Conservation (phyloP, 1,140 invertebrate genomes). For the Drusus annulatus region DNA sequence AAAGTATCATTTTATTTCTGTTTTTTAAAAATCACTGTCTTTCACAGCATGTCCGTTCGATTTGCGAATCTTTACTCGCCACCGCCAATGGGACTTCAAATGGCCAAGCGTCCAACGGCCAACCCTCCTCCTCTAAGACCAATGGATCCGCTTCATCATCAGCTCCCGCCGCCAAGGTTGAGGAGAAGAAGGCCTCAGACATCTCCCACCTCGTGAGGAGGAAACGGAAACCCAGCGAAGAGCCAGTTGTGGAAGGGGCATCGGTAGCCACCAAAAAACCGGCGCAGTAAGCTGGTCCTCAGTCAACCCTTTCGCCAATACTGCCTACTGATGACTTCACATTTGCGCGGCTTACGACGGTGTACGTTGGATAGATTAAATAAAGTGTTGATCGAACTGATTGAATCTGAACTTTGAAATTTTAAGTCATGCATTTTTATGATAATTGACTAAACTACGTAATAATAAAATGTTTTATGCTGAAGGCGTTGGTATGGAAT, state of each 20-base stretch:
- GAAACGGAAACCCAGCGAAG: conserved; percentile 78
- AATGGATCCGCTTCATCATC: conserved; percentile 61
- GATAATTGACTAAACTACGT: too few relatives aligned
- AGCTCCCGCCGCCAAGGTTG: conserved; percentile 50
- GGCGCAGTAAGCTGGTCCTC: conserved; percentile 37
- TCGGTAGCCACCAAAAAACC: conserved; percentile 71
- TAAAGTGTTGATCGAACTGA: too few relatives aligned
- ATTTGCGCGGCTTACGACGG: too few relatives aligned
- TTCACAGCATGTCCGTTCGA: conserved; percentile 65
- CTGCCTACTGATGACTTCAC: too few relatives aligned
- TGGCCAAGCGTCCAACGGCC: neutral
- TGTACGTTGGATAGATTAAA: too few relatives aligned
- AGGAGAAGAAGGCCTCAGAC: conserved; percentile 72
- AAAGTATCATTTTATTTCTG: too few relatives aligned
- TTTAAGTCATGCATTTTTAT: too few relatives aligned
- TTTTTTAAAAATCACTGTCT: neutral
- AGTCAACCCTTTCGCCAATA: too few relatives aligned
- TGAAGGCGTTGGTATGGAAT: too few relatives aligned
- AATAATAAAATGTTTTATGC: too few relatives aligned
- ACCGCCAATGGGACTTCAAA: neutral
- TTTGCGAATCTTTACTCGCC: conserved; percentile 62
- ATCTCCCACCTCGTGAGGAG: conserved; percentile 84
- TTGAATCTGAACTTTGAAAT: too few relatives aligned
- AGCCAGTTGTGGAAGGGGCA: conserved; percentile 60
- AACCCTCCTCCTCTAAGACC: conserved; percentile 59